Evolutionary conservation across 2,888 invertebrate species (phyloP).

Genomic region (Synergus laeviventris): DNA sequence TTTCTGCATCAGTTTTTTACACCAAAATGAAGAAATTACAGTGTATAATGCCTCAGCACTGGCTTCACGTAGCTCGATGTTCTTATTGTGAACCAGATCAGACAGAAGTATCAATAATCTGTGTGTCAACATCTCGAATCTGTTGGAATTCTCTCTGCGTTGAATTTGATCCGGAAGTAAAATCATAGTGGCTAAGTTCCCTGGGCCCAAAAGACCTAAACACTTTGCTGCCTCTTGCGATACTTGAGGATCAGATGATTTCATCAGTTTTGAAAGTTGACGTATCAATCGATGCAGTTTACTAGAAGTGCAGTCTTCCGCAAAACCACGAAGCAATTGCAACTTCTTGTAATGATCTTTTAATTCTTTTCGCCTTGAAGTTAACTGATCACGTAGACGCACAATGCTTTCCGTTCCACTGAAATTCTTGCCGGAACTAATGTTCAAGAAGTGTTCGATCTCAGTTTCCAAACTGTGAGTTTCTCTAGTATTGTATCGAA

Average conservation of each 20-base stretch:
- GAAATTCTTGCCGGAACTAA: slow-evolving; percentile 64
- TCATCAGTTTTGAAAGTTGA: slow-evolving; percentile 78
- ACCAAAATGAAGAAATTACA: slow-evolving; percentile 74
- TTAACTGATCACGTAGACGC: slow-evolving; percentile 78
- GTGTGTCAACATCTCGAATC: slow-evolving; percentile 77
- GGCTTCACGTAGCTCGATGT: slow-evolving; percentile 78
- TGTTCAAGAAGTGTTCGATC: slow-evolving; percentile 77
- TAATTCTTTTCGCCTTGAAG: slow-evolving; percentile 78
- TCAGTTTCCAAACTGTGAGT: slow-evolving; percentile 72
- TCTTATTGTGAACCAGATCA: slow-evolving; percentile 78
- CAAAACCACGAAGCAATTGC: slow-evolving; percentile 79
- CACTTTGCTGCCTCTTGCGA: slow-evolving; percentile 84
- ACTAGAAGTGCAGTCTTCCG: slow-evolving; percentile 82
- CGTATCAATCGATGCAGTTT: slow-evolving; percentile 81
- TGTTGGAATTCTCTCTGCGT: slow-evolving; percentile 69
- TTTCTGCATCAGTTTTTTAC: slow-evolving; percentile 45
- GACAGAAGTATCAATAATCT: slow-evolving; percentile 76
- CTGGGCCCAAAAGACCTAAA: slow-evolving; percentile 86
- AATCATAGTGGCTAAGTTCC: slow-evolving; percentile 83
- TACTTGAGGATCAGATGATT: slow-evolving; percentile 74
- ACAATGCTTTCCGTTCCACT: slow-evolving; percentile 77
- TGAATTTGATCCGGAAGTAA: slow-evolving; percentile 78
- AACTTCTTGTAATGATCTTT: slow-evolving; percentile 78
- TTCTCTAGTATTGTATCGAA: slow-evolving; percentile 59
- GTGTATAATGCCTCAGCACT: slow-evolving; percentile 79